A percentile compares a stretch with the other conserved stretches of the same genome.
These are phyloP conservation scores for Saguinus midas DNA, from an alignment of 2,113 vertebrate genomes.

Conservation along the genomic window DNA sequence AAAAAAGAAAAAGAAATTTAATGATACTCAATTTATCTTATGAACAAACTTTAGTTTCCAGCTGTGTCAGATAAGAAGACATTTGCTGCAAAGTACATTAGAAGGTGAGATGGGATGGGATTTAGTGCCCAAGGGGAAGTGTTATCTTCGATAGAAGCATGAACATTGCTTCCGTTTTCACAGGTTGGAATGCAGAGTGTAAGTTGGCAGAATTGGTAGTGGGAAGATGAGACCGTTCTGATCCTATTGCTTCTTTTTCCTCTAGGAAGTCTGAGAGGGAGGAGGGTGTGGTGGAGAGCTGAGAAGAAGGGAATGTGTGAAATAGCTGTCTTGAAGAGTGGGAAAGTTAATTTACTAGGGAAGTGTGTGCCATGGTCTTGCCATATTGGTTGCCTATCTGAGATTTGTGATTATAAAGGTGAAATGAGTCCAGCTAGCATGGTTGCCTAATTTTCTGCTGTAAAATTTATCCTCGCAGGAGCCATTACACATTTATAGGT, in stretches of 20 bases:
- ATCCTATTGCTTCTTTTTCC: not conserved
- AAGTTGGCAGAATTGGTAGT: not conserved
- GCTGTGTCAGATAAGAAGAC: not conserved
- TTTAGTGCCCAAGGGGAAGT: not conserved
- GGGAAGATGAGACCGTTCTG: not conserved
- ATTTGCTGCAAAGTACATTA: not conserved
- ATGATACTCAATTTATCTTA: not conserved
- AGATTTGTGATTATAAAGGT: constrained; percentile 14
- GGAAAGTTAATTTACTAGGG: not conserved
- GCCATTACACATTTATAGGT: not conserved
- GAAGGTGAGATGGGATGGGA: not conserved
- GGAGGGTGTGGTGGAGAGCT: not conserved
- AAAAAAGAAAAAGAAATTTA: not conserved
- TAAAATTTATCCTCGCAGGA: not conserved
- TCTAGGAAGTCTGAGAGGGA: not conserved
- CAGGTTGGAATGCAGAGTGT: not conserved
- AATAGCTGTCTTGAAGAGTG: not conserved
- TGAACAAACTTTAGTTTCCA: not conserved
- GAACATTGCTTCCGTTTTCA: not conserved
- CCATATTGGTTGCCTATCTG: not conserved
- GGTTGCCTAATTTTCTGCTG: not conserved
- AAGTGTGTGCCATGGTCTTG: not conserved
- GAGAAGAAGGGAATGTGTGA: not conserved
- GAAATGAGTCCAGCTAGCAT: not conserved
- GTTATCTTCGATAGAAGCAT: not conserved